Percentiles rank a stretch among this genome's conserved stretches.
Evolutionary conservation across 2,888 invertebrate genomes (phyloP).

Genomic region (Villa cingulata): DNA sequence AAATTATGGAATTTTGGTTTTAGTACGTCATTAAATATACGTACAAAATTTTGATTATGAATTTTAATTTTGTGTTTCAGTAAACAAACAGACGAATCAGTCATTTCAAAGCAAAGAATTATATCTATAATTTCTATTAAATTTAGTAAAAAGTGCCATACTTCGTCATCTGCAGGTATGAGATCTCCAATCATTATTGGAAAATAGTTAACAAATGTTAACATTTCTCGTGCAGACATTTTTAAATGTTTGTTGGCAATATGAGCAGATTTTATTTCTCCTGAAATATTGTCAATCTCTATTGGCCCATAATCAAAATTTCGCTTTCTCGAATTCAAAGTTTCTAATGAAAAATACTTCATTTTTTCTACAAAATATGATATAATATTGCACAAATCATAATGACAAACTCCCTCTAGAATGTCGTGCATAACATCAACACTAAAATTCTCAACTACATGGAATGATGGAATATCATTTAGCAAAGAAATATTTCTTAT

Average conservation of each 20-base stretch:
- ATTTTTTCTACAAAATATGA: slow-evolving; percentile 3
- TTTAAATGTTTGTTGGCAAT: not conserved
- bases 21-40: not conserved
- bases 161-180: slow-evolving; percentile 6
- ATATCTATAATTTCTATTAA: slow-evolving; percentile 8
- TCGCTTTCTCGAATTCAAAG: slow-evolving; percentile 6
- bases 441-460: slow-evolving; percentile 1
- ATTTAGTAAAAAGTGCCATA: slow-evolving; percentile 7
- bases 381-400: slow-evolving; percentile 2
- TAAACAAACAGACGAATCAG: not conserved
- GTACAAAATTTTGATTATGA: not conserved
- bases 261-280: no score
- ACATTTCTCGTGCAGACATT: slow-evolving; percentile 10
- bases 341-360: slow-evolving; percentile 6
- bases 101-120: slow-evolving; percentile 1
- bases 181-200: slow-evolving; percentile 12
- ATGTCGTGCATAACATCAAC: no score
- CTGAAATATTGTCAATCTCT: no score
- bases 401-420: no score
- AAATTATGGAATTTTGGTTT: slow-evolving; percentile 4
- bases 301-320: slow-evolving; percentile 3
- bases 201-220: slow-evolving; percentile 7
- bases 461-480: slow-evolving; percentile 11
- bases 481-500: slow-evolving; percentile 6
- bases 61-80: not conserved